phyloP scores from a whole-genome alignment of 2,888 invertebrate species.

The Eudasyphora cyanicolor region DNA sequence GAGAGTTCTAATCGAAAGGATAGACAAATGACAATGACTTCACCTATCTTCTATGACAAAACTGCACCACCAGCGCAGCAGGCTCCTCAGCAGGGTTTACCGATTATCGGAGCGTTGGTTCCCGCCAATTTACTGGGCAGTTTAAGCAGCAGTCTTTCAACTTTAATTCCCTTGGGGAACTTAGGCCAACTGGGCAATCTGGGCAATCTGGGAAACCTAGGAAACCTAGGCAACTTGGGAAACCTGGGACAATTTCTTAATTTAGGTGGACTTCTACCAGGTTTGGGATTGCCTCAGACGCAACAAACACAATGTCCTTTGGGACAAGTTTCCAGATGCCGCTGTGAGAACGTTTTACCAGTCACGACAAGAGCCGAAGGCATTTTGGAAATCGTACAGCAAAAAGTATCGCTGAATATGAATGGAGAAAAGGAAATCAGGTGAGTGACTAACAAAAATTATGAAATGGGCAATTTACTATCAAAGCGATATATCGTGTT shows the following conservation, averaged over 20 bases:
- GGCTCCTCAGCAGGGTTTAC: conserved; percentile 67
- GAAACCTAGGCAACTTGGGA: conserved; percentile 43
- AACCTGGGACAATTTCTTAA: conserved; percentile 51
- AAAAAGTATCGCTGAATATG: conserved; percentile 68
- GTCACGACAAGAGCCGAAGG: not conserved
- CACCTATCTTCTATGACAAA: conserved; percentile 47
- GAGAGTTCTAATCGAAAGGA: not conserved
- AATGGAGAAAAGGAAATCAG: conserved; percentile 72
- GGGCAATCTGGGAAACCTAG: too few relatives aligned
- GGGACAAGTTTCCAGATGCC: conserved; percentile 71
- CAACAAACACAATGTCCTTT: conserved; percentile 66
- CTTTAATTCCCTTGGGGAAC: conserved; percentile 51
- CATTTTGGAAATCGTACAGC: conserved; percentile 68
- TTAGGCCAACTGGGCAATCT: too few relatives aligned
- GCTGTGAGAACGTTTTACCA: conserved; percentile 70
- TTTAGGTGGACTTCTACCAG: conserved; percentile 47
- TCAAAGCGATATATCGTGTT: too few relatives aligned
- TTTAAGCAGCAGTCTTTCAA: conserved; percentile 35
- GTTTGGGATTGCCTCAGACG: conserved; percentile 5
- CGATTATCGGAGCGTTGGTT: conserved; percentile 72
- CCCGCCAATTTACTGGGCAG: conserved; percentile 59
- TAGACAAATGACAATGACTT: conserved; percentile 29
- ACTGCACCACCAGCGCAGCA: conserved; percentile 6
- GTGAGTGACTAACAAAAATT: conserved; percentile 55
- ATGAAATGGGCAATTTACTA: too few relatives aligned